These are phyloP conservation scores for Masticophis lateralis DNA, from an alignment of 2,797 vertebrate genomes.

Conservation along the genomic window DNA sequence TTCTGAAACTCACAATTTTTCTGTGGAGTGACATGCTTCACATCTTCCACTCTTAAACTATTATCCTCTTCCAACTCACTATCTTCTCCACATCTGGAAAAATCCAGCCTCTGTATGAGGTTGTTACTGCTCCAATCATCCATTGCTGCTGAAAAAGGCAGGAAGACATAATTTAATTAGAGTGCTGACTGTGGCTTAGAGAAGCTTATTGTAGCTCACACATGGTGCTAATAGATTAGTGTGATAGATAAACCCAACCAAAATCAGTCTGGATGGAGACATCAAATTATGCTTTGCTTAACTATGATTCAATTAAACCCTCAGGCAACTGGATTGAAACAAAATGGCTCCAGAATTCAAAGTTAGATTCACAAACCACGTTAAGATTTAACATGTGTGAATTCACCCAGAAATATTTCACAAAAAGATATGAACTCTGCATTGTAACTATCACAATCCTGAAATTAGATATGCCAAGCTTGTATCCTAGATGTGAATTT, in stretches of 20 bases:
- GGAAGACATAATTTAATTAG: background rate
- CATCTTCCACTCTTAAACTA: slow-evolving; percentile 10
- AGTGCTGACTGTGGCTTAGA: background rate
- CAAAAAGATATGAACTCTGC: background rate
- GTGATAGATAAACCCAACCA: background rate
- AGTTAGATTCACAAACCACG: background rate
- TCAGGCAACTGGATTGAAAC: background rate
- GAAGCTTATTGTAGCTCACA: background rate
- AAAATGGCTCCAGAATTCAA: background rate
- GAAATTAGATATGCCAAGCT: background rate
- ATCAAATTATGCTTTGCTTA: background rate
- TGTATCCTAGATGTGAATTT: background rate
- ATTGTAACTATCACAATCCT: background rate
- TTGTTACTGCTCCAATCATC: slow-evolving; percentile 60
- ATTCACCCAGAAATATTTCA: background rate
- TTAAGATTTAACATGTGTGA: background rate
- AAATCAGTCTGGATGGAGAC: background rate
- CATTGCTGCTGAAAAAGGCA: slow-evolving; percentile 55
- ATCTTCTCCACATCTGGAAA: slow-evolving; percentile 74
- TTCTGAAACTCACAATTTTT: background rate
- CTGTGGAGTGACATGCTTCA: slow-evolving; percentile 38
- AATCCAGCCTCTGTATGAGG: slow-evolving; percentile 78
- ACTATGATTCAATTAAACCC: background rate
- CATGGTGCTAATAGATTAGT: background rate
- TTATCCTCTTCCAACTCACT: slow-evolving; percentile 33